A percentile compares a stretch with the other conserved stretches of the same genome.
These are phyloP conservation scores for Lordiphosa mommai DNA, from an alignment of 1,140 invertebrate species.

Conservation along the genomic window DNA sequence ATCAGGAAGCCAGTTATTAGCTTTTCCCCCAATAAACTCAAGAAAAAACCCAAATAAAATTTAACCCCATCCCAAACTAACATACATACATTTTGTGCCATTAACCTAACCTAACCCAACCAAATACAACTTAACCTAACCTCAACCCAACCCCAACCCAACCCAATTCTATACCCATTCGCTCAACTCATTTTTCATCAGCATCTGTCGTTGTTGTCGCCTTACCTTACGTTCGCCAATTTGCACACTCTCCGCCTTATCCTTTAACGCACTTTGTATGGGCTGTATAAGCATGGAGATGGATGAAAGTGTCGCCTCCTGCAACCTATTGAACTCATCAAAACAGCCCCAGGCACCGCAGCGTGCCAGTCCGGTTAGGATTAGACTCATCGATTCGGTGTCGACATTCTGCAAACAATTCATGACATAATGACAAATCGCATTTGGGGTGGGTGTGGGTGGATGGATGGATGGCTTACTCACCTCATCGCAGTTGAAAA, in stretches of 20 bases:
- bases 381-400: slow-evolving; percentile 94
- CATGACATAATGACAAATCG: slow-evolving; percentile 58
- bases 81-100: neutral
- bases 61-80: too few relatives aligned
- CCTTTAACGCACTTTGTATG: slow-evolving; percentile 91
- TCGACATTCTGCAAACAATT: slow-evolving; percentile 89
- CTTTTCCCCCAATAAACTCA: too few relatives aligned
- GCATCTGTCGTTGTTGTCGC: neutral
- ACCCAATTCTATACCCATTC: too few relatives aligned
- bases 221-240: slow-evolving; percentile 88
- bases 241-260: slow-evolving; percentile 83
- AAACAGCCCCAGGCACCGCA: slow-evolving; percentile 99
- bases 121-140: too few relatives aligned
- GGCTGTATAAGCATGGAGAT: slow-evolving; percentile 94
- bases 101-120: slow-evolving; percentile 20
- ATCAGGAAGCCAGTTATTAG: too few relatives aligned
- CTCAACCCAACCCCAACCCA: too few relatives aligned
- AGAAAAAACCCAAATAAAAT: too few relatives aligned
- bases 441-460: slow-evolving; percentile 11
- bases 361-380: slow-evolving; percentile 94
- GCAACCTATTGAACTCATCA: slow-evolving; percentile 98
- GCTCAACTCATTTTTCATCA: slow-evolving; percentile 22
- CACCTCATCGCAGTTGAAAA: slow-evolving; percentile 99
- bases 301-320: slow-evolving; percentile 94
- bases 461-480: too few relatives aligned